Evolutionary conservation across 2,113 vertebrate species (phyloP), one percentile per base, ranked within the genome.

Genomic region (Platichthys stellatus): DNA sequence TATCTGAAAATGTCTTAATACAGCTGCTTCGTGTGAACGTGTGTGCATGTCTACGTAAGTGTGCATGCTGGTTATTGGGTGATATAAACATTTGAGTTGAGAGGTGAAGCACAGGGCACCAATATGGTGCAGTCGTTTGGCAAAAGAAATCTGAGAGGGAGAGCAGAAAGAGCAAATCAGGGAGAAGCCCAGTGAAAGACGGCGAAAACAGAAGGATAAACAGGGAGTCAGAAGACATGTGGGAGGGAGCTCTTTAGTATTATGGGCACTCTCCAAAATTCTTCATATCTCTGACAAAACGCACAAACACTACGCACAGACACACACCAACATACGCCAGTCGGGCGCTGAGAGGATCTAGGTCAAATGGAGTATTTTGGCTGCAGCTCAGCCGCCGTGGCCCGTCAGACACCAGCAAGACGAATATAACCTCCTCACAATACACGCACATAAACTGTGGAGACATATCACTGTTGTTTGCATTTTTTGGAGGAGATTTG

Each of bases 331-430:
- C 69, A 62, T 9, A 73, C 68, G 69, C 54, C 62, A 78, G 53
- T 60, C 26, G 31, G 54, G 74, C 69, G 71, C 71, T 74, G 71
- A 60, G 24, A 80, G 56, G 64, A 90, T 79, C 75, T 85, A 70
- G 88, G 82, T 86, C 84, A 84, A 87, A 89, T 53, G 59, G 80
- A 79, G 71, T 76, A 73, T 84, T 86, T 85, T 84, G 80, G 73
- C 63, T 72, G 74, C 74, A 76, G 82, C 80, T 88, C 72, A 83
- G 65, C 76, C 81, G 81, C 75, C 67, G 31, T 76, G 65, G 67
- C 75, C 78, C 9, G 21, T 78, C 82, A 81, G 63, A 89, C 60
- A 63, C 54, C 54, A 74, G 79, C 60, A 78, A 78, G 63, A 85
- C 31, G 21, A 80, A 79, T 81, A 76, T 49, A 73, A 72, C 74